Evolutionary conservation across 2,797 vertebrate genomes (phyloP), one percentile per base, ranked within the genome.

Genomic region (Danio aesculapii): DNA sequence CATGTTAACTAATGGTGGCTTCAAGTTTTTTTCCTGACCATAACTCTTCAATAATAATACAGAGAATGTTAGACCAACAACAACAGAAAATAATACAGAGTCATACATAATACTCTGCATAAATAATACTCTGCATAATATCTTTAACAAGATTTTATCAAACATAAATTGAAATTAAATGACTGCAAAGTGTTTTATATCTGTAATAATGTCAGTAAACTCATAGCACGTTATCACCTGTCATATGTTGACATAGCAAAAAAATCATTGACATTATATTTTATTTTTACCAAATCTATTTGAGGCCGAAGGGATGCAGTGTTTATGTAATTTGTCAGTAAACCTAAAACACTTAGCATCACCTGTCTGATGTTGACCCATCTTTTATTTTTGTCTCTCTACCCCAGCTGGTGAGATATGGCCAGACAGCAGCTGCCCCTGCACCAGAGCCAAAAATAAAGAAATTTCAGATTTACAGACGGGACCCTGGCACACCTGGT

Each of bases 401-500:
- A 63, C 9, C 12, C 4, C 84, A 95, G 94, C 88, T 88, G 3
- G 87, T 90, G 43, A 88, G 93, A 6, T 92, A 77, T 21, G 94
- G 14, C 50, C 70, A 81, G 70, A 74, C 52, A 49, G 70, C 79
- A 0, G 93, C 95, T 0, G 95, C 92, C 7, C 66, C 90, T 9
- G 91, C 90, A 0, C 62, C 82, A 13, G 75, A 94, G 77, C 90
- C 93, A 59, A 90, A 95, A 19, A 61, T 98, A 77, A 99, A 99
- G 92, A 97, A 94, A 85, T 99, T 99, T 75, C 95, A 98, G 79
- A 92, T 99, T 64, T 99, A 99, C 90, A 93, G 98, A 84, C 98
- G 98, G 98, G 96, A 97, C 88, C 98, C 97, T 0, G 97, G 99
- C 89, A 97, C 94, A 77, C 82, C 94, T 0, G 97, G 97, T 72